Conservation (phyloP, 2,888 invertebrate genomes). For the Panzeria rudis region DNA sequence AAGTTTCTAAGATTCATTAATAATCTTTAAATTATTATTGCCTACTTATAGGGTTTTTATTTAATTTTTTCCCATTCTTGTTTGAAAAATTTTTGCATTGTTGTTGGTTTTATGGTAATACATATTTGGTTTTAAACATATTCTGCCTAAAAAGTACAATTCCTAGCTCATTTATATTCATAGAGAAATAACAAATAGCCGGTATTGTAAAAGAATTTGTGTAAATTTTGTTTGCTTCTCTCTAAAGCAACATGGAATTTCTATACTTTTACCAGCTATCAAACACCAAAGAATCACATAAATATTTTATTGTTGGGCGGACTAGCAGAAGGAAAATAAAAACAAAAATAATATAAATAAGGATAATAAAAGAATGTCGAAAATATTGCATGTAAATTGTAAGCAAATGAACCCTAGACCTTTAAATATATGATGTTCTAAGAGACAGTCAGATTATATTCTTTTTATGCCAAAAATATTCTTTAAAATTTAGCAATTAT, state of each 20-base stretch:
- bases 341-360: conserved; percentile 3
- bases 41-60: not conserved
- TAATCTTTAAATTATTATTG: not conserved
- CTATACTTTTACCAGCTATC: conserved; percentile 12
- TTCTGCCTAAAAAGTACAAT: not conserved
- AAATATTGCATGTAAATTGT: conserved; percentile 35
- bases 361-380: conserved; percentile 13
- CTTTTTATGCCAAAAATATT: conserved; percentile 10
- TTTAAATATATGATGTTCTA: conserved; percentile 1
- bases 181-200: conserved; percentile 19
- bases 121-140: not conserved
- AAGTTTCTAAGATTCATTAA: not conserved
- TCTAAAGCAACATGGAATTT: conserved; percentile 23
- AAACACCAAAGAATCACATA: conserved; percentile 40
- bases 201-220: conserved; percentile 15
- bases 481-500: conserved; percentile 39
- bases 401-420: conserved; percentile 7
- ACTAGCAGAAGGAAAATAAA: not conserved
- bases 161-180: conserved; percentile 29
- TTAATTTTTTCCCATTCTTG: not conserved
- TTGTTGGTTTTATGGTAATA: not conserved
- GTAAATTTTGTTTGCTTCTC: conserved; percentile 1
- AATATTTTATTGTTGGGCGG: conserved; percentile 2
- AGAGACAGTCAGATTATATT: not conserved
- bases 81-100: not conserved